phyloP scores from a whole-genome alignment of 1,140 invertebrate genomes.

The Eueides isabella region DNA sequence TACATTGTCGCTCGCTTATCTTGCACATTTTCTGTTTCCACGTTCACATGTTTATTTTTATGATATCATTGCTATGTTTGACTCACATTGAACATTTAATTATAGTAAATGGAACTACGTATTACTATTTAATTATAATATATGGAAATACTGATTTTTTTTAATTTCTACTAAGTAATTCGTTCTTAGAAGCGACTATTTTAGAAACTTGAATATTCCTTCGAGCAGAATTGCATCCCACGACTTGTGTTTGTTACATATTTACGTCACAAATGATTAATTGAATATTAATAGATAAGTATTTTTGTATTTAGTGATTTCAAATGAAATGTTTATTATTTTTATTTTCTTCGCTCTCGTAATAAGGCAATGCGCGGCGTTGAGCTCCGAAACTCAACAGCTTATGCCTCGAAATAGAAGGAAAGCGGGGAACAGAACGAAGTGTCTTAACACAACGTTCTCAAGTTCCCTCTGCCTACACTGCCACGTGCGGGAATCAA shows the following conservation, averaged over 20 bases:
- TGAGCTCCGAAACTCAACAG: too few species aligned
- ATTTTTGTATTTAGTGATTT: too few species aligned
- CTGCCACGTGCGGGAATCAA: too few species aligned
- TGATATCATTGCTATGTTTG: conserved; percentile 3
- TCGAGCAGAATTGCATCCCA: not conserved
- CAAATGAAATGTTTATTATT: too few species aligned
- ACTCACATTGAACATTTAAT: not conserved
- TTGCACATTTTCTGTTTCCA: not conserved
- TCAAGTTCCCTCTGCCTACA: too few species aligned
- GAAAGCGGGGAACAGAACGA: too few species aligned
- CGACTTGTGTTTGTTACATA: not conserved
- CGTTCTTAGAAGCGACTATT: not conserved
- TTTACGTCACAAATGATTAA: too few species aligned
- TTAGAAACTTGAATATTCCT: not conserved
- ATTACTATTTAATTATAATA: not conserved
- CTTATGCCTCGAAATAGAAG: too few species aligned
- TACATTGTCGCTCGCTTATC: not conserved
- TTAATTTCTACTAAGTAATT: not conserved
- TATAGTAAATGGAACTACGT: not conserved
- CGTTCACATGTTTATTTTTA: conserved; percentile 5
- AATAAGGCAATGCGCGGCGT: too few species aligned
- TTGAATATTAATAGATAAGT: too few species aligned
- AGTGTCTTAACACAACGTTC: too few species aligned
- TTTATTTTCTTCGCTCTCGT: too few species aligned
- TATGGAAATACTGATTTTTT: not conserved